These are phyloP conservation scores for Hephaestus fuliginosus DNA, from an alignment of 2,797 vertebrate genomes.

Conservation along the genomic window DNA sequence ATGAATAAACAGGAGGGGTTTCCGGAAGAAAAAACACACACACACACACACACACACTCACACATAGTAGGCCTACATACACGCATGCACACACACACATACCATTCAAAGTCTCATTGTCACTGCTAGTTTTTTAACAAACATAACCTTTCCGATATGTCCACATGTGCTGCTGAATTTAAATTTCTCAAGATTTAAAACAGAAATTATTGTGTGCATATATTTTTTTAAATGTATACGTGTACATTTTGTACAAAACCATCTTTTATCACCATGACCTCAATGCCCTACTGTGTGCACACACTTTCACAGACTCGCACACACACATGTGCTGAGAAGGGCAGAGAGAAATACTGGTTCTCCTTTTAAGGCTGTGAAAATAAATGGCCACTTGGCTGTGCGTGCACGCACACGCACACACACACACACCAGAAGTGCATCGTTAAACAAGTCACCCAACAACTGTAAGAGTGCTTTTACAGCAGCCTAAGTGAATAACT, in stretches of 20 bases:
- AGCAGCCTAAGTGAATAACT: conserved; percentile 57
- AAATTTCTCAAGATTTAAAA: conserved; percentile 7
- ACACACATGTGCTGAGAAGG: not conserved
- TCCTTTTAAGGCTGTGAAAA: conserved; percentile 58
- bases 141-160: conserved; percentile 7
- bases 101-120: conserved; percentile 12
- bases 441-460: conserved; percentile 54
- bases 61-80: conserved; percentile 10
- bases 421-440: conserved; percentile 39
- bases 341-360: conserved; percentile 31
- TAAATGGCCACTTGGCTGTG: conserved; percentile 50
- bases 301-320: conserved; percentile 20
- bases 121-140: conserved; percentile 27
- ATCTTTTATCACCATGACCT: conserved; percentile 26
- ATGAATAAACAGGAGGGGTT: conserved; percentile 82
- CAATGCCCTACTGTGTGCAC: not conserved
- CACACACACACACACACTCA: conserved; percentile 21
- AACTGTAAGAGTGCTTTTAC: conserved; percentile 60
- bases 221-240: too few relatives aligned
- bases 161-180: conserved; percentile 1
- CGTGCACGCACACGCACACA: conserved; percentile 7
- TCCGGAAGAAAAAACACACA: conserved; percentile 56
- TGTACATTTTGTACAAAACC: conserved; percentile 1
- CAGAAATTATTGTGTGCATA: not conserved
- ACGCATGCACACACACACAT: conserved; percentile 35